These are phyloP conservation scores for Hemichromis elongatus DNA, from an alignment of 2,113 vertebrate species.

Conservation along the genomic window DNA sequence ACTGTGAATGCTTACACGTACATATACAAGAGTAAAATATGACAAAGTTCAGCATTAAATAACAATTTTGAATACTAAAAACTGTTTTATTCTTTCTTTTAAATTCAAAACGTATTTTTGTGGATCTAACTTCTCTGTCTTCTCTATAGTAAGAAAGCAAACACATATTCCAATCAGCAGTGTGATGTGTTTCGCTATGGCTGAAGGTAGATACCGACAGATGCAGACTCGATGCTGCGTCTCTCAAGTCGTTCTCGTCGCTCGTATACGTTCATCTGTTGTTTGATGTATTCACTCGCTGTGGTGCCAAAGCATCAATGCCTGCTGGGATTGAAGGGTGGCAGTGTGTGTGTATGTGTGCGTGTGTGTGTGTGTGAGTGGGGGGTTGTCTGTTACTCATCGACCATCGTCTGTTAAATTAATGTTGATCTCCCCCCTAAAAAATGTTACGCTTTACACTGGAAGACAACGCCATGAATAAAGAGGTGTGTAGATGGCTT, in stretches of 20 bases:
- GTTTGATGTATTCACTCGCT: constrained; percentile 59
- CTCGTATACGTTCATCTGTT: constrained; percentile 62
- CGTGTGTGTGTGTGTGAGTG: neutral
- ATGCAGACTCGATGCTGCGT: constrained; percentile 47
- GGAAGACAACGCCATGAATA: constrained; percentile 24
- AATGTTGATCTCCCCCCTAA: constrained; percentile 34
- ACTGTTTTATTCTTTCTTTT: neutral
- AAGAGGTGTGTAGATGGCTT: constrained; percentile 34
- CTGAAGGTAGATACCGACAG: constrained; percentile 36
- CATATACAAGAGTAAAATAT: neutral
- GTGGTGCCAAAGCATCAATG: constrained; percentile 55
- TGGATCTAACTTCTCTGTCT: neutral
- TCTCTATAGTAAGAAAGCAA: neutral
- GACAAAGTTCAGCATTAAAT: neutral
- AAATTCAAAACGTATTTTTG: neutral
- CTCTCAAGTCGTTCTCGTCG: constrained; percentile 34
- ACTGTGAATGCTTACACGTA: neutral
- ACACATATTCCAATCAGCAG: neutral
- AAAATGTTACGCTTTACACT: constrained; percentile 31
- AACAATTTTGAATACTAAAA: neutral
- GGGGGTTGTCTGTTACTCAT: constrained; percentile 45
- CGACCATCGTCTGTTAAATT: constrained; percentile 60
- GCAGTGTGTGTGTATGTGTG: neutral
- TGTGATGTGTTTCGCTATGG: neutral
- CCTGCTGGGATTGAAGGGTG: constrained; percentile 52